phyloP scores from a whole-genome alignment of 2,797 vertebrate species.

The Acanthurus leucopareius region DNA sequence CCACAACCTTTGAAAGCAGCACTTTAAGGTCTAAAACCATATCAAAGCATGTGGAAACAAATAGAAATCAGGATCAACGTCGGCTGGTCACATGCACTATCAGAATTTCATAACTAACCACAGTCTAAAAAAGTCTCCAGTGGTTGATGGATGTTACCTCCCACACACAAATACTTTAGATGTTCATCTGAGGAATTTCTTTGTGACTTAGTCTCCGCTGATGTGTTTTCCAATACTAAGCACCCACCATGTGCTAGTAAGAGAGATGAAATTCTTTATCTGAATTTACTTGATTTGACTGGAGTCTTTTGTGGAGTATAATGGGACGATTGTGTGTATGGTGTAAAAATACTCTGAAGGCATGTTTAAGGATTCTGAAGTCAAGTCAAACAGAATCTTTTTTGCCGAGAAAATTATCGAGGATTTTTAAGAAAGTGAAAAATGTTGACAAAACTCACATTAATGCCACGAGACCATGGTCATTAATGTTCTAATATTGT shows the following conservation, averaged over 20 bases:
- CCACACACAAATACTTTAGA: slow-evolving; percentile 54
- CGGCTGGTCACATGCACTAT: slow-evolving; percentile 32
- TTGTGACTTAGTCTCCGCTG: slow-evolving; percentile 29
- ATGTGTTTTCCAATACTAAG: slow-evolving; percentile 21
- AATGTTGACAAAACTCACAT: too few species aligned
- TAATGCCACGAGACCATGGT: too few species aligned
- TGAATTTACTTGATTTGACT: slow-evolving; percentile 27
- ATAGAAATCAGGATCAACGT: slow-evolving; percentile 26
- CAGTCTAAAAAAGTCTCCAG: slow-evolving; percentile 42
- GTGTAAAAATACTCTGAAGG: neutral
- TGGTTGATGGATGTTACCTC: slow-evolving; percentile 36
- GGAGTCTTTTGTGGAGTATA: slow-evolving; percentile 23
- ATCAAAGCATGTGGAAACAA: slow-evolving; percentile 34
- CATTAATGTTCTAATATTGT: too few species aligned
- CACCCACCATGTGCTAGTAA: neutral
- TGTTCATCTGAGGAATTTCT: slow-evolving; percentile 40
- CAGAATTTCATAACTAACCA: slow-evolving; percentile 53
- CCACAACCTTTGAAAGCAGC: slow-evolving; percentile 40
- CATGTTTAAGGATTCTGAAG: too few species aligned
- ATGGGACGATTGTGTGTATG: neutral
- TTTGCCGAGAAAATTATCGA: too few species aligned
- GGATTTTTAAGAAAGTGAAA: too few species aligned
- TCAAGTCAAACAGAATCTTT: too few species aligned
- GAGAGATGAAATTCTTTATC: slow-evolving; percentile 44
- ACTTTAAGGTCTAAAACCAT: slow-evolving; percentile 38